phyloP scores from a whole-genome alignment of 1,140 invertebrate genomes.

The Lepidurus arcticus region DNA sequence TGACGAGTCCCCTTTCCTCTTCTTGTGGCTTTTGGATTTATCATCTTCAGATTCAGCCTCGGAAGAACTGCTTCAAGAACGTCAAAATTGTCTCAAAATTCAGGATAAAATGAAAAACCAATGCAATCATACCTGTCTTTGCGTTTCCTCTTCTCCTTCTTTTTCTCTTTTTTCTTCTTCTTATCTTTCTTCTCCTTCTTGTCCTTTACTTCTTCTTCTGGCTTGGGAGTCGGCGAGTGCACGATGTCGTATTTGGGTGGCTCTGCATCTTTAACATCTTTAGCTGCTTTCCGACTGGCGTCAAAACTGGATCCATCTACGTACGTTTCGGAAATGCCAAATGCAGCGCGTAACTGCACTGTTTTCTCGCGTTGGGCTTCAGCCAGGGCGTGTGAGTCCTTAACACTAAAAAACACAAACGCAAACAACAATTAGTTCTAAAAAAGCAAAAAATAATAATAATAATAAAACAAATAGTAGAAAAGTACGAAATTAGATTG shows the following conservation, averaged over 20 bases:
- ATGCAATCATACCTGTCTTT: not conserved
- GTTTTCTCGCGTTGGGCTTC: constrained; percentile 96
- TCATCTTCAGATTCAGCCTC: constrained; percentile 37
- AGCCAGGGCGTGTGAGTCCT: constrained; percentile 90
- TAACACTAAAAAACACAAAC: constrained; percentile 60
- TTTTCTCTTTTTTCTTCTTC: constrained; percentile 32
- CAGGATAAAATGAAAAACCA: not conserved
- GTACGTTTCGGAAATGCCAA: constrained; percentile 89
- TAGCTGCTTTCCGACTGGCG: constrained; percentile 61
- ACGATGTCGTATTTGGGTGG: constrained; percentile 24
- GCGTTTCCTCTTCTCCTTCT: constrained; percentile 29
- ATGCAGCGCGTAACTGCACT: constrained; percentile 81
- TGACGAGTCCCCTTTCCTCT: constrained; percentile 39
- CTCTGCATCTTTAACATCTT: constrained; percentile 36
- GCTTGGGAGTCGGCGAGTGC: constrained; percentile 27
- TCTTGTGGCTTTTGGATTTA: constrained; percentile 41
- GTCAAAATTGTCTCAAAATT: constrained; percentile 30
- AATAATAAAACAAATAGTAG: not conserved
- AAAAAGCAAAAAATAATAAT: not conserved
- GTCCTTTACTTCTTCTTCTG: constrained; percentile 34
- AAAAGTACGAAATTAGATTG: not conserved
- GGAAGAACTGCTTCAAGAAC: constrained; percentile 22
- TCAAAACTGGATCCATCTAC: constrained; percentile 90
- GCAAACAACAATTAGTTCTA: constrained; percentile 25
- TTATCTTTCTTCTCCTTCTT: constrained; percentile 26